Evolutionary conservation across 1,140 invertebrate genomes (phyloP), one percentile per base, ranked within the genome.

Genomic region (Anthonomus grandis): DNA sequence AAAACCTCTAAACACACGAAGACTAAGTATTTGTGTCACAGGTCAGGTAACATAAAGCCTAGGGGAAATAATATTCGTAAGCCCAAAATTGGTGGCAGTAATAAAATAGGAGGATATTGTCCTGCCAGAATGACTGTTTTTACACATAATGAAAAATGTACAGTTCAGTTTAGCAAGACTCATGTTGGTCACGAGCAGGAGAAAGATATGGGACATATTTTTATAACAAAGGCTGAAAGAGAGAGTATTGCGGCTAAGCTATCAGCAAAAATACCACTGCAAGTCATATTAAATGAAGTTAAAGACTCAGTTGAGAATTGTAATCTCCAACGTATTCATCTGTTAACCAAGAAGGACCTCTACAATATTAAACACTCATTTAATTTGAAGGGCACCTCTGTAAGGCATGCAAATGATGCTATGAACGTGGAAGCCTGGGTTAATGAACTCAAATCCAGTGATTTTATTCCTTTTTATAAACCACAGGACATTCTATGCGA

Each of bases 131-230:
- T 54, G 3, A n/a, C 9, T 0, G 5, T 46, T 0, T 6, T 39
- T 39, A 6, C 17, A 6, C 9, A 39, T 15, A 15, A 39, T 39
- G 13, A 17, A 17, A 4, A n/a, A 23, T 8, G 25, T 21, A 31
- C 25, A 5, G 41, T 12, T 22, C 8, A 15, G 1, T 52, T 8
- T 62, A 17, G 39, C n/a, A 46, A 4, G 38, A 59, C 41, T 2
- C 60, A 54, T 62, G 49, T 62, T 10, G 60, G 57, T n/a, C 60
- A 62, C 37, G 49, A 49, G 25, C 34, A 49, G 4, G n/a, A n/a
- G 3, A 54, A 39, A 45, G 51, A 63, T 46, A 10, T 63, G 19
- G 23, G 25, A 5, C 46, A 60, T 37, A 27, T 63, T 56, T 8
- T 8, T 18, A 24, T 63, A 2, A 60, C 42, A 12, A 3, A 10